Evolutionary conservation across 2,888 invertebrate species (phyloP), one percentile per base, ranked within the genome.

Genomic region (Caenorhabditis afra): DNA sequence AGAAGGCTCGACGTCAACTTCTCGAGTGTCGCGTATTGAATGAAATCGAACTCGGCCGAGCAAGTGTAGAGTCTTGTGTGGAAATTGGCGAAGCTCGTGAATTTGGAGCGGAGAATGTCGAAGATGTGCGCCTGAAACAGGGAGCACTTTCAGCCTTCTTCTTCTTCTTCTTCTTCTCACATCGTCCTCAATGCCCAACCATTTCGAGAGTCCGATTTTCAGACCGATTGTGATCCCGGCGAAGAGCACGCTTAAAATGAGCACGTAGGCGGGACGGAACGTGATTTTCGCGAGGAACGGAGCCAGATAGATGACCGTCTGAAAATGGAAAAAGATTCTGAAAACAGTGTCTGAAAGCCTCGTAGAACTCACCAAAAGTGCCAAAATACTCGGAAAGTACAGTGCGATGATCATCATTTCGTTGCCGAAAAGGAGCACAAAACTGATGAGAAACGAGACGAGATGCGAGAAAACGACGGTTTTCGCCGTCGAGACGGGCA

Each of bases 41-140:
- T 89, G 87, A 94, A 94, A 87, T 94, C 94, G 89, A 95, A 95
- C 73, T 94, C 94, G 0, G 93, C 92, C 0, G 94, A 93, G 90
- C 95, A 95, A 0, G 94, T 94, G 87, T 95, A 95, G 1, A 95
- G 90, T 88, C 94, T 90, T 0, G 94, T 94, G 87, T 95, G 94
- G 87, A 95, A 95, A 82, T 93, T 94, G 85, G 93, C 93, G 87
- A 92, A 94, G 82, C 92, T 91, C 0, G 93, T 92, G 64, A 95
- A 92, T 90, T 95, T 95, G 0, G 94, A 93, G 62, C 91, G 91
- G 2, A 95, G 90, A 18, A 95, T 93, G 76, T 94, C 94, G 90
- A 93, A 93, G 4, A 95, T 93, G 87, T 95, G 95, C 0, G 92
- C 92, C 91, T 94, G 84, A 37, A 59, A 57, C 14, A n/a, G n/a